A percentile compares a stretch with the other conserved stretches of the same genome.
Conservation (phyloP, 2,113 vertebrate genomes). For the Abramis brama region DNA sequence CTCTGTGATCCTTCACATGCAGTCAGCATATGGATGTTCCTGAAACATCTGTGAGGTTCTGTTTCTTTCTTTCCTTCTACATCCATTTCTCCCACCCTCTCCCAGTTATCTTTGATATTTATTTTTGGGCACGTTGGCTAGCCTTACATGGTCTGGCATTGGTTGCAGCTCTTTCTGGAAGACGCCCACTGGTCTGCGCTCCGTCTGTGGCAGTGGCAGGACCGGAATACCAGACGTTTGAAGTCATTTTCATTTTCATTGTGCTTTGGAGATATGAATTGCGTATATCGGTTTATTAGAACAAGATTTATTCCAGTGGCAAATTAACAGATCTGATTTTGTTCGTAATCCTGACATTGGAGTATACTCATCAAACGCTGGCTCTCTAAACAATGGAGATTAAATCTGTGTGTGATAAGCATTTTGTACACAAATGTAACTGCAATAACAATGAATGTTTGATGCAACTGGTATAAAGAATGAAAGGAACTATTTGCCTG, state of each 20-base stretch:
- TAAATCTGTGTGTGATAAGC: slow-evolving; percentile 1
- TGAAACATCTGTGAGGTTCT: slow-evolving; percentile 19
- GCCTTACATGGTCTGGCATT: slow-evolving; percentile 48
- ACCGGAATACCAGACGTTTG: slow-evolving; percentile 53
- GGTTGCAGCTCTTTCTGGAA: slow-evolving; percentile 39
- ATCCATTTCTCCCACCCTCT: slow-evolving; percentile 23
- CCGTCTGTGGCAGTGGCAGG: slow-evolving; percentile 37
- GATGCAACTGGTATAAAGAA: slow-evolving; percentile 24
- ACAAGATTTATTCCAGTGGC: background rate
- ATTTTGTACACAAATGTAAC: slow-evolving; percentile 15
- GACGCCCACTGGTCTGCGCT: slow-evolving; percentile 36
- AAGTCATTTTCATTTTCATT: slow-evolving; percentile 35
- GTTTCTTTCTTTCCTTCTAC: slow-evolving; percentile 8
- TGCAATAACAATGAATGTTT: slow-evolving; percentile 25
- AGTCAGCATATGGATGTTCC: slow-evolving; percentile 23
- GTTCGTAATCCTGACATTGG: background rate
- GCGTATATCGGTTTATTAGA: background rate
- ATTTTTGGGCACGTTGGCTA: slow-evolving; percentile 29
- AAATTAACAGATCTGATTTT: slow-evolving; percentile 6
- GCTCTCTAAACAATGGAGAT: background rate
- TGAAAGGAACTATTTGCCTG: slow-evolving; percentile 28
- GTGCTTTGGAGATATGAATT: background rate
- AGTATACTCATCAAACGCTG: background rate
- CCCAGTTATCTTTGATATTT: slow-evolving; percentile 42
- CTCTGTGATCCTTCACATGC: background rate